Conservation (phyloP, 2,113 vertebrate genomes). For the Ochotona princeps region DNA sequence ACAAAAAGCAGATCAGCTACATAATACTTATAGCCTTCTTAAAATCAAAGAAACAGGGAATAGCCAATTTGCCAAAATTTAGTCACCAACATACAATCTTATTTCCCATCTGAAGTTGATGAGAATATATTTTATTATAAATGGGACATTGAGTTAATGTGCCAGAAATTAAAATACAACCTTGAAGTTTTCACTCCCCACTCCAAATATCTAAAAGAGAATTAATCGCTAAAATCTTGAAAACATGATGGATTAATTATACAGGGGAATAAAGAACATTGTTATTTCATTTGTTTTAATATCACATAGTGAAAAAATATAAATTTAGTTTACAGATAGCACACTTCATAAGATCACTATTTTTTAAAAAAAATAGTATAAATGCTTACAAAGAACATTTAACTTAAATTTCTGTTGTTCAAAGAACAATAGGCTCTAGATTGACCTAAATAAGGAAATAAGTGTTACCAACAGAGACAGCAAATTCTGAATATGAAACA, state of each 20-base stretch:
- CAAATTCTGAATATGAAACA: slow-evolving; percentile 62
- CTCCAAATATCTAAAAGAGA: slow-evolving; percentile 58
- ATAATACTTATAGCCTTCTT: slow-evolving; percentile 3
- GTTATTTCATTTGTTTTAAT: slow-evolving; percentile 57
- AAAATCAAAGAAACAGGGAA: not conserved
- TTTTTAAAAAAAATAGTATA: slow-evolving; percentile 44
- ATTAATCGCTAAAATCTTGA: slow-evolving; percentile 54
- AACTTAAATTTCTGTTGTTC: slow-evolving; percentile 65
- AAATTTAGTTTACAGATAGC: slow-evolving; percentile 45
- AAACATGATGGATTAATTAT: slow-evolving; percentile 44
- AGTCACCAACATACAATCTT: slow-evolving; percentile 53
- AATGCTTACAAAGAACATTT: slow-evolving; percentile 47
- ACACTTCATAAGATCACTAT: slow-evolving; percentile 9
- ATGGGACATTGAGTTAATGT: not conserved
- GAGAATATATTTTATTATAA: slow-evolving; percentile 69
- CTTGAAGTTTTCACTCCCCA: slow-evolving; percentile 60
- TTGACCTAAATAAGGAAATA: slow-evolving; percentile 15
- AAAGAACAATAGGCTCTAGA: slow-evolving; percentile 51
- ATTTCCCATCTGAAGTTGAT: slow-evolving; percentile 44
- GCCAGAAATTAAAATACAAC: slow-evolving; percentile 56
- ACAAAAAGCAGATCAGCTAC: not conserved
- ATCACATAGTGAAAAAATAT: slow-evolving; percentile 44
- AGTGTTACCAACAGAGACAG: slow-evolving; percentile 19
- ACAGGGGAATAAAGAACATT: slow-evolving; percentile 14
- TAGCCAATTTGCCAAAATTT: slow-evolving; percentile 17